These are phyloP conservation scores for Ariopsis seemanni DNA, from an alignment of 2,113 vertebrate genomes.

Conservation along the genomic window DNA sequence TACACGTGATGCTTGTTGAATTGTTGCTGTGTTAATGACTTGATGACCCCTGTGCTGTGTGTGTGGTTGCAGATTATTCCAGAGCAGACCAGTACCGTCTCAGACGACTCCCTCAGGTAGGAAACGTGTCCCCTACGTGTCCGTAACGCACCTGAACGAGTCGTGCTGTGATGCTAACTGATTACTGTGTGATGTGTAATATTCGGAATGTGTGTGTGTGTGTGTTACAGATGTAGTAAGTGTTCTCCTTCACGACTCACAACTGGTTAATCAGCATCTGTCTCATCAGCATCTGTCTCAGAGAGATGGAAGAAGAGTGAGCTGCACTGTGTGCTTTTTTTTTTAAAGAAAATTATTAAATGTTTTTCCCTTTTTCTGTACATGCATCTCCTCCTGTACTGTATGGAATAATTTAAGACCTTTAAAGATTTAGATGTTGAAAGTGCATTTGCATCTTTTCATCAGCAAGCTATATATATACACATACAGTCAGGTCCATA, in stretches of 20 bases:
- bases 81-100: slow-evolving; percentile 58
- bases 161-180: too few species aligned
- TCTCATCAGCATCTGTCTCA: slow-evolving; percentile 62
- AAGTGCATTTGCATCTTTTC: too few species aligned
- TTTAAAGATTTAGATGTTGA: too few species aligned
- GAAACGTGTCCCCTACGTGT: background rate
- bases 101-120: slow-evolving; percentile 65
- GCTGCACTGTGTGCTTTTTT: background rate
- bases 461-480: too few species aligned
- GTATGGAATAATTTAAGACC: too few species aligned
- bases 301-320: slow-evolving; percentile 60
- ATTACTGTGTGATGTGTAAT: slow-evolving; percentile 42
- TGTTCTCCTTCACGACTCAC: slow-evolving; percentile 67
- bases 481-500: too few species aligned
- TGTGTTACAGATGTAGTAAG: slow-evolving; percentile 51
- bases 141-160: background rate
- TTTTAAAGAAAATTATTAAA: background rate
- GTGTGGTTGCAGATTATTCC: slow-evolving; percentile 72
- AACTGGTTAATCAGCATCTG: slow-evolving; percentile 70
- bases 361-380: background rate
- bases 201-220: slow-evolving; percentile 40
- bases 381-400: too few species aligned
- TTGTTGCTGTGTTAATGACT: background rate
- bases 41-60: background rate
- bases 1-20: background rate